Evolutionary conservation across 2,888 invertebrate genomes (phyloP), one percentile per base, ranked within the genome.

Genomic region (Drosophila subsilvestris): DNA sequence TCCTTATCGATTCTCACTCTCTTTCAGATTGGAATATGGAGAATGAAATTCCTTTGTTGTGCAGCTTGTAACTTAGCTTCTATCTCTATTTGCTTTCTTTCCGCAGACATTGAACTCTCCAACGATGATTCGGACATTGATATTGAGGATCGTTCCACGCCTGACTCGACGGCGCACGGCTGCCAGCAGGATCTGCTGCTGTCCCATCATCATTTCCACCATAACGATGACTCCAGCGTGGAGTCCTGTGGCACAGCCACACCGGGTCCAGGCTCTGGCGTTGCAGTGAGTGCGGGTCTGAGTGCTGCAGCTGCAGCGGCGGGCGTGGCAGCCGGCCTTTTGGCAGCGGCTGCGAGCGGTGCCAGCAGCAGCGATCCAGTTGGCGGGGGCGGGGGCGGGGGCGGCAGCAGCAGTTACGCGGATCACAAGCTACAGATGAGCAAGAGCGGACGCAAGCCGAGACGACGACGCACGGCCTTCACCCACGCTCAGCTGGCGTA

Each of bases 401-500:
- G 54, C 0, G 76, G 80, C 37, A 65, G 76, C 10, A 74, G 75
- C 56, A 80, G 83, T 75, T 88, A 87, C 56, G 86, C 83, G 37
- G 90, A 91, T 50, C 90, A 90, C 66, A 90, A 92, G 50, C 78
- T 90, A 3, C 84, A 88, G 67, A 59, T 91, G 20, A 93, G 91
- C 61, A 93, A 94, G 32, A 93, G 93, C 77, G 94, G 95, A 1
- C 93, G 97, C 43, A 97, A 97, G 91, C 97, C 97, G 0, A 94
- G 97, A 4, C 94, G 97, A 74, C 94, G 97, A 77, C 94, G 97
- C 65, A 98, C 98, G 0, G 98, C 98, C 0, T 98, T 98, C 93
- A 98, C 98, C 1, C 98, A 98, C 90, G 97, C 98, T 0, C 98
- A 98, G 92, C 93, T 98, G 58, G 97, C 97, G 0, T 98, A 97